A percentile compares a stretch with the other conserved stretches of the same genome.
Evolutionary conservation across 2,797 vertebrate genomes (phyloP).

Genomic region (Tokudaia tokunoshimensis): DNA sequence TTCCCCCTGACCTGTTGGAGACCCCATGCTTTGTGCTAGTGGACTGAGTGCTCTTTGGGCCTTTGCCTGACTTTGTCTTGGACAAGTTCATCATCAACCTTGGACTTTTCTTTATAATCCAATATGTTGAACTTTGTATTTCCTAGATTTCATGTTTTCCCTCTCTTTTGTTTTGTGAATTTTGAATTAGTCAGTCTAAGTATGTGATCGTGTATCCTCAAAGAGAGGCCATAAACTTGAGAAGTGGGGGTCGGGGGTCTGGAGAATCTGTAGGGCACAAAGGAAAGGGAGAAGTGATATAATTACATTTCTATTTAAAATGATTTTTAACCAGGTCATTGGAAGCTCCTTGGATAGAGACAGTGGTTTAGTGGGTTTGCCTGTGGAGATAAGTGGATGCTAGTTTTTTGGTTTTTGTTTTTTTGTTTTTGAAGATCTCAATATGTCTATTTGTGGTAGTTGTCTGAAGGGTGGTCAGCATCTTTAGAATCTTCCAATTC

Average conservation of each 20-base stretch:
- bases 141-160: not conserved
- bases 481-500: not conserved
- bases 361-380: not conserved
- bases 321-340: not conserved
- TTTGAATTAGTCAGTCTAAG: not conserved
- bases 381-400: not conserved
- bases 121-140: not conserved
- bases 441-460: not conserved
- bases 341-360: not conserved
- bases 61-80: not conserved
- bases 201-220: not conserved
- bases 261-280: not conserved
- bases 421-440: not conserved
- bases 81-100: not conserved
- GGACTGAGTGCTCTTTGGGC: not conserved
- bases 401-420: too few relatives aligned
- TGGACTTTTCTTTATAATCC: not conserved
- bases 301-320: not conserved
- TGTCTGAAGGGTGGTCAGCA: not conserved
- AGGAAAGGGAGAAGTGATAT: not conserved
- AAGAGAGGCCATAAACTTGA: not conserved
- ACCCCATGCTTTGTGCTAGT: not conserved
- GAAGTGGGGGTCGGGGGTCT: too few relatives aligned
- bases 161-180: not conserved
- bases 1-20: accelerated